These are phyloP conservation scores for Takifugu flavidus DNA, from an alignment of 2,113 vertebrate genomes.

Conservation along the genomic window DNA sequence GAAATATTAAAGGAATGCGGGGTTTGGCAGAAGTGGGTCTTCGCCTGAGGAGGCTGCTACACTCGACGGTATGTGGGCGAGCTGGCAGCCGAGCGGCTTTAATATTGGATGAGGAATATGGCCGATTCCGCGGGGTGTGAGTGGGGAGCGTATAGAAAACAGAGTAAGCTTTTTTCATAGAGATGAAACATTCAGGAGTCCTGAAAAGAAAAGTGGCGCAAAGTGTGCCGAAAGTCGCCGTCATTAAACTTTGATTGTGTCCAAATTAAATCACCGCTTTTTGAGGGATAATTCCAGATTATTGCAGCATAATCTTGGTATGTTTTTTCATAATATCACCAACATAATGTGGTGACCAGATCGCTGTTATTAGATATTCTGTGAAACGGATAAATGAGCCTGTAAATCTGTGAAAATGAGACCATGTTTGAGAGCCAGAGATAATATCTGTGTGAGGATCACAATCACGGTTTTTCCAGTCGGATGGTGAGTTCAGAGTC, in stretches of 20 bases:
- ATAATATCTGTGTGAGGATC: neutral
- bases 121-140: constrained; percentile 12
- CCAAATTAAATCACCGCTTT: neutral
- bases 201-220: neutral
- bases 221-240: neutral
- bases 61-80: neutral
- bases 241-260: neutral
- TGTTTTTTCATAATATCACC: neutral
- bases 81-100: constrained; percentile 6
- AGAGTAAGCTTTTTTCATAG: neutral
- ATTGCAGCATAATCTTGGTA: neutral
- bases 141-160: neutral
- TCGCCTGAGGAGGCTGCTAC: constrained; percentile 12
- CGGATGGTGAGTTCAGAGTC: neutral
- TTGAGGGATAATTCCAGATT: neutral
- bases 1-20: constrained; percentile 39
- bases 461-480: neutral
- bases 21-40: constrained; percentile 28
- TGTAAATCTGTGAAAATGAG: neutral
- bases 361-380: neutral
- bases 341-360: neutral
- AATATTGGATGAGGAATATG: constrained; percentile 53
- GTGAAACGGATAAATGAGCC: neutral
- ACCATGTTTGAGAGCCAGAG: neutral
- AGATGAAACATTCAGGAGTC: neutral